Evolutionary conservation across 2,888 invertebrate genomes (phyloP), one percentile per base, ranked within the genome.

Genomic region (Leptarthrus brevirostris): DNA sequence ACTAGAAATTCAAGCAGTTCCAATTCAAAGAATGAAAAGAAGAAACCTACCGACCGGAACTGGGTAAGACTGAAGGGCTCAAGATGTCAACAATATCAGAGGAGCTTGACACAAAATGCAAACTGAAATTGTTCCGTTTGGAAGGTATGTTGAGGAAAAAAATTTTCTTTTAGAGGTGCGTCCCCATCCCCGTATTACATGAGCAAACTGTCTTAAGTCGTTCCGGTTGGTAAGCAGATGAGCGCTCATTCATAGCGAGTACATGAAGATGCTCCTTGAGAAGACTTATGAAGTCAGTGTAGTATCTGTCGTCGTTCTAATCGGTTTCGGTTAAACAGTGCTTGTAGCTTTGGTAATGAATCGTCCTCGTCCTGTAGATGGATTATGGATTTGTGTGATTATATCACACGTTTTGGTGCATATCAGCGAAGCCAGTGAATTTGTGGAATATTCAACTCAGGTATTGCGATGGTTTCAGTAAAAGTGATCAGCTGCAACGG

Each of bases 41-140:
- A n/a, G n/a, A n/a, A n/a, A n/a, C n/a, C n/a, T 30, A 30, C 12
- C 72, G 44, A 73, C 71, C 71, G 71, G 66, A 75, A 75, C 75
- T 73, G 20, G 24, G 4, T 47, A 69, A 74, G 54, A 30, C 14
- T 16, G 56, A 69, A 69, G 69, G 74, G 74, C 56, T 74, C 47
- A 10, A 18, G 0, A 20, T 18, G 8, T 12, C n/a, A 40, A 12
- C 8, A 30, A 30, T 30, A 8, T 8, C 8, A 16, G n/a, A 14
- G 14, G 5, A 56, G 18, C 24, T 26, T 56, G 56, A 56, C 58
- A 22, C 36, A 36, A 34, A 36, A 12, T 58, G n/a, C 20, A 34
- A 40, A 40, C 10, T 12, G 8, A 12, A 12, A 40, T n/a, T n/a
- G n/a, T n/a, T 40, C n/a, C 2, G n/a, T 53, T 20, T 20, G 20